Evolutionary conservation across 2,113 vertebrate species (phyloP).

Genomic region (Saccopteryx bilineata): DNA sequence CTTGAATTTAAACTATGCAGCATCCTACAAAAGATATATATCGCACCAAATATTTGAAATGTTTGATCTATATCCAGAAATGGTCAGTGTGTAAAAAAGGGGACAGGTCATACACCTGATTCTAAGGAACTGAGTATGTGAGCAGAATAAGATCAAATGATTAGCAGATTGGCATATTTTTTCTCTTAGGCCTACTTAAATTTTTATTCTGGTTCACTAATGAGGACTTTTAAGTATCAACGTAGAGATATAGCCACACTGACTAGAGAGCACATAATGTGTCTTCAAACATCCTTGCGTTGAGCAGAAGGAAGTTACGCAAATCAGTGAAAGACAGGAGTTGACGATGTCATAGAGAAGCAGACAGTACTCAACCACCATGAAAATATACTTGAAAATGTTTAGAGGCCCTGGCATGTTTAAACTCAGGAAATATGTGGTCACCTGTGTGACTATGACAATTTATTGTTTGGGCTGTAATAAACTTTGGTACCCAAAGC

Average conservation of each 20-base stretch:
- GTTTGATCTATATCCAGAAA: neutral
- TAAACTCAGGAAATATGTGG: neutral
- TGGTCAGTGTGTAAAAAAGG: neutral
- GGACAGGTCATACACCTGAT: neutral
- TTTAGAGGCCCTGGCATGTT: no score
- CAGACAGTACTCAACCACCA: neutral
- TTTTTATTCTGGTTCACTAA: neutral
- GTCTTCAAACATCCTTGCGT: neutral
- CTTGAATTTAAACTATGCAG: conserved; percentile 27
- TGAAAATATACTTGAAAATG: neutral
- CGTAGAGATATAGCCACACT: neutral
- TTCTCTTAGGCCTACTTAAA: neutral
- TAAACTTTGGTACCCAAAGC: neutral
- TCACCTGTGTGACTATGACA: neutral
- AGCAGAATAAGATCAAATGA: neutral
- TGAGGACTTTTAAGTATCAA: neutral
- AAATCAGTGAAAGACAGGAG: neutral
- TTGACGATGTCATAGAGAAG: neutral
- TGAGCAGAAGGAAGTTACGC: neutral
- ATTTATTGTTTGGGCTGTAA: neutral
- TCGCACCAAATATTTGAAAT: neutral
- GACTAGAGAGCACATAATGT: neutral
- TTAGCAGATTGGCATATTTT: neutral
- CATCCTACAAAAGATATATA: neutral
- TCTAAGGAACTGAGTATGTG: neutral